Evolutionary conservation across 2,113 vertebrate genomes (phyloP).

Genomic region (Alexandromys fortis): DNA sequence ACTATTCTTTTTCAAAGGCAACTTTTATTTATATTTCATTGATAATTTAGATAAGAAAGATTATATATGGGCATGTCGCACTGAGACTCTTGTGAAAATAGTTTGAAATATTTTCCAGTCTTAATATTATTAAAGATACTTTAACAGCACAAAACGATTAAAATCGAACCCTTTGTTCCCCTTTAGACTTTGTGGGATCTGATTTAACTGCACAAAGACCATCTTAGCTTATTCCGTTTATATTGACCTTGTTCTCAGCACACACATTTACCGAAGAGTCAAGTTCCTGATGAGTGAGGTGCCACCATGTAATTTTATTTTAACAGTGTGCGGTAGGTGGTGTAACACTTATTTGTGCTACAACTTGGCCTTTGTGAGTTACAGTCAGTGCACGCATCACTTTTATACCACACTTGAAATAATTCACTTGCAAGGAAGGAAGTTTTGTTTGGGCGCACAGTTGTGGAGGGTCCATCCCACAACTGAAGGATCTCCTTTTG

Average conservation of each 20-base stretch:
- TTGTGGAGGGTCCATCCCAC: neutral
- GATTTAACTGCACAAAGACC: slow-evolving; percentile 10
- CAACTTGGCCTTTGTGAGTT: neutral
- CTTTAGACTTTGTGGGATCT: slow-evolving; percentile 47
- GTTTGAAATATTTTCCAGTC: slow-evolving; percentile 1
- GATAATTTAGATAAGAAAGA: slow-evolving; percentile 44
- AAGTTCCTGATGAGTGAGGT: slow-evolving; percentile 41
- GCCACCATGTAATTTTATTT: neutral
- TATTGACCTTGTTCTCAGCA: slow-evolving; percentile 55
- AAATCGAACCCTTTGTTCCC: neutral
- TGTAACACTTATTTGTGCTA: neutral
- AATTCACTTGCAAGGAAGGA: neutral
- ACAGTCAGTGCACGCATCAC: neutral
- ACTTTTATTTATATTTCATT: neutral
- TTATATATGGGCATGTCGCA: neutral
- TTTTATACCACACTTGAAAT: neutral
- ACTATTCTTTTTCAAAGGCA: neutral
- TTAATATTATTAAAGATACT: neutral
- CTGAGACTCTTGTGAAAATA: slow-evolving; percentile 41
- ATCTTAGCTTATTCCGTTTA: slow-evolving; percentile 51
- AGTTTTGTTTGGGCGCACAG: neutral
- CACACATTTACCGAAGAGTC: slow-evolving; percentile 19
- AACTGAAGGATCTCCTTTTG: neutral
- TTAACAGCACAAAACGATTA: slow-evolving; percentile 11
- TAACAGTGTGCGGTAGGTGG: neutral